Evolutionary conservation across 2,888 invertebrate genomes (phyloP).

Genomic region (Rotaria socialis): DNA sequence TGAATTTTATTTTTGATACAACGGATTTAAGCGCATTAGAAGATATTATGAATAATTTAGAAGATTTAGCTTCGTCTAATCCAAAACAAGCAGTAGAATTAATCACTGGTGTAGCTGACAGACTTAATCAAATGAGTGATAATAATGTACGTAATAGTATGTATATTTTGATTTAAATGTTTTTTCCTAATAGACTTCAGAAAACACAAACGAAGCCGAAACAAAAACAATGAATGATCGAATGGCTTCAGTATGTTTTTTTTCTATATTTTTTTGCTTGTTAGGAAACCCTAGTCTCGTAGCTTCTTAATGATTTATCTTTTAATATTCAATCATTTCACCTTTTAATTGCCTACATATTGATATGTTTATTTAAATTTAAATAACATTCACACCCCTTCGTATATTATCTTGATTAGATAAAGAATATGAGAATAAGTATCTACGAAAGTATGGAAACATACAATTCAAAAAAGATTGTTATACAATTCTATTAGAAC

Average conservation of each 20-base stretch:
- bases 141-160: not conserved
- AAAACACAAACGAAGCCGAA: not conserved
- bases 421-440: too few species aligned
- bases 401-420: too few species aligned
- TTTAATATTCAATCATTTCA: too few species aligned
- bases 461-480: too few species aligned
- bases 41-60: slow-evolving; percentile 34
- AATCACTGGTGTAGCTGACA: slow-evolving; percentile 37
- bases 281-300: too few species aligned
- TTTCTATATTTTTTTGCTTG: too few species aligned
- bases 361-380: too few species aligned
- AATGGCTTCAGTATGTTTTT: slow-evolving; percentile 16
- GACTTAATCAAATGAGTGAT: slow-evolving; percentile 38
- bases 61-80: slow-evolving; percentile 41
- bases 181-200: not conserved
- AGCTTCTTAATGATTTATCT: too few species aligned
- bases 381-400: too few species aligned
- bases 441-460: too few species aligned
- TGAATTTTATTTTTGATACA: not conserved
- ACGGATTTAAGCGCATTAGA: not conserved
- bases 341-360: too few species aligned
- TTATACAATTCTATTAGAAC: too few species aligned
- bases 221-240: not conserved
- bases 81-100: slow-evolving; percentile 45
- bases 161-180: not conserved